These are phyloP conservation scores for Cepphus grylle DNA, from an alignment of 2,113 vertebrate genomes.

Conservation along the genomic window DNA sequence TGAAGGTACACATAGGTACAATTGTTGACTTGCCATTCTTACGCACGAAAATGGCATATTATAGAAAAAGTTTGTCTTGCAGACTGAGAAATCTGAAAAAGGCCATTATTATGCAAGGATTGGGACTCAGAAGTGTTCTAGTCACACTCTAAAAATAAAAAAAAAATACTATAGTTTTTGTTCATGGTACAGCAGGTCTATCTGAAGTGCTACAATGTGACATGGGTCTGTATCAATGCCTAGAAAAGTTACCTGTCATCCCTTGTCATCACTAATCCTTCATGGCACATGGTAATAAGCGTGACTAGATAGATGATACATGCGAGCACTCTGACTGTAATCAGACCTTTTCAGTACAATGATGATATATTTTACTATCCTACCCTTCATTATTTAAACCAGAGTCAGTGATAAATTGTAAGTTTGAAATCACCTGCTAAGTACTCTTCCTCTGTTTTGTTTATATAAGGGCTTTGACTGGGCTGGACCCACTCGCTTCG, in stretches of 20 bases:
- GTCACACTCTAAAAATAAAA: neutral
- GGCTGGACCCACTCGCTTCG: slow-evolving; percentile 77
- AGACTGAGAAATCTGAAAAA: slow-evolving; percentile 6
- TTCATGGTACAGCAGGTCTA: neutral
- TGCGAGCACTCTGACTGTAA: neutral
- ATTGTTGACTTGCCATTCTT: slow-evolving; percentile 40
- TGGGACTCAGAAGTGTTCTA: neutral
- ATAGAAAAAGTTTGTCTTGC: neutral
- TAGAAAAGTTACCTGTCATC: neutral
- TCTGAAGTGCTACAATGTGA: neutral
- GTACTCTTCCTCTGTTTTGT: slow-evolving; percentile 37
- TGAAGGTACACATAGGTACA: neutral
- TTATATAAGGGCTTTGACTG: slow-evolving; percentile 67
- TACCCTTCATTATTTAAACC: slow-evolving; percentile 49
- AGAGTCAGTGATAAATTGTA: neutral
- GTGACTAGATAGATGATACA: neutral
- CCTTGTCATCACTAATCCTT: neutral
- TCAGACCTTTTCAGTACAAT: neutral
- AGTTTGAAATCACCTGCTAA: slow-evolving; percentile 4
- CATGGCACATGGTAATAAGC: neutral
- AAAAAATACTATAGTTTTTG: neutral
- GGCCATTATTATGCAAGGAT: neutral
- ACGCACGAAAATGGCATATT: slow-evolving; percentile 14
- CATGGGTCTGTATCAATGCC: neutral
- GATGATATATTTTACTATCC: neutral